phyloP scores from a whole-genome alignment of 2,797 vertebrate genomes.

The Poecile montanus region DNA sequence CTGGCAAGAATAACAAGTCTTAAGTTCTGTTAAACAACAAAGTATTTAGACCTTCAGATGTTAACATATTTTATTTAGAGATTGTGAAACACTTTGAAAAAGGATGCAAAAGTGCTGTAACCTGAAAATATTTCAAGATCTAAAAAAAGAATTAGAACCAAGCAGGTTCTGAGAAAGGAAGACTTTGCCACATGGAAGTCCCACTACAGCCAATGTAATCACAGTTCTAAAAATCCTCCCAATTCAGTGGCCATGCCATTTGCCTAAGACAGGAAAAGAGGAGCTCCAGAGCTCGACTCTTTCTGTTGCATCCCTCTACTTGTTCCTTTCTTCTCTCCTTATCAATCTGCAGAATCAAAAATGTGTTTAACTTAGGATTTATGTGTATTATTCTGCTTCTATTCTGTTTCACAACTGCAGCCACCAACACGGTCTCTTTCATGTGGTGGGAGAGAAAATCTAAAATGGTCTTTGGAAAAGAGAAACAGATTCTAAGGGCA shows the following conservation, averaged over 20 bases:
- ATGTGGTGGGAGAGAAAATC: background rate
- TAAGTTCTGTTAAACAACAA: background rate
- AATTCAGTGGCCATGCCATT: background rate
- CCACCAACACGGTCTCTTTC: background rate
- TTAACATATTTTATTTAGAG: background rate
- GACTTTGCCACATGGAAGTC: fast-evolving
- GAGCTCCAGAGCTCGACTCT: background rate
- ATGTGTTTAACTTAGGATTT: background rate
- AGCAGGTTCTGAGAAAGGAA: background rate
- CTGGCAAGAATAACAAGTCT: background rate
- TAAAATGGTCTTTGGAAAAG: background rate
- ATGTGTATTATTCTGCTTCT: background rate
- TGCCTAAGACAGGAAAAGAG: background rate
- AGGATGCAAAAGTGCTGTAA: background rate
- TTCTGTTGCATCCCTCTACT: background rate
- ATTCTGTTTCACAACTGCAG: background rate
- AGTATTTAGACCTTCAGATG: background rate
- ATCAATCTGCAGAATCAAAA: background rate
- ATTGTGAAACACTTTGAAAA: background rate
- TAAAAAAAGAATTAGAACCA: too few relatives aligned
- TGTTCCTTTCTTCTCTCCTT: background rate
- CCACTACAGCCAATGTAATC: background rate
- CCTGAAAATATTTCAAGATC: background rate
- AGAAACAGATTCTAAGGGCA: background rate
- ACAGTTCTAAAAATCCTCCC: background rate